phyloP scores from a whole-genome alignment of 2,113 vertebrate species.

The Pungitius pungitius region DNA sequence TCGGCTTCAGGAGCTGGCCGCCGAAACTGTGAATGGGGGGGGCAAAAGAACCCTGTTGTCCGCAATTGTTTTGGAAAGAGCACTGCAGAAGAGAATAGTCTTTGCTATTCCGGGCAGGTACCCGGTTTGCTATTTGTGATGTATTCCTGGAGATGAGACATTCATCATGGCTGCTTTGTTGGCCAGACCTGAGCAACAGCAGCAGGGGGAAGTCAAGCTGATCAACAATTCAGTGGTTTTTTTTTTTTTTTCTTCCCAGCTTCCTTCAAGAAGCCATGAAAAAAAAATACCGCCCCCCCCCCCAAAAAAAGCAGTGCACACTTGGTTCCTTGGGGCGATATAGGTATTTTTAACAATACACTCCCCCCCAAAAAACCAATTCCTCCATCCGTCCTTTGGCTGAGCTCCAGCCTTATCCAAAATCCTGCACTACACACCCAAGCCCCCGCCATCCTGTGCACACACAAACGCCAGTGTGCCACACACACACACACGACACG shows the following conservation, averaged over 20 bases:
- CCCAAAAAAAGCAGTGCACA: conserved; percentile 37
- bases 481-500: conserved; percentile 54
- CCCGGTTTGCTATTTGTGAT: conserved; percentile 76
- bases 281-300: too few species aligned
- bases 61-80: conserved; percentile 52
- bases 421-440: conserved; percentile 60
- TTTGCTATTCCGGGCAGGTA: conserved; percentile 76
- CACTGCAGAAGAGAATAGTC: conserved; percentile 60
- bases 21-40: conserved; percentile 22
- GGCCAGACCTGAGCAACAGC: conserved; percentile 73
- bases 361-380: conserved; percentile 48
- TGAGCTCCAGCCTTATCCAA: conserved; percentile 65
- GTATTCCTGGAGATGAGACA: conserved; percentile 77
- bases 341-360: conserved; percentile 74
- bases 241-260: conserved; percentile 21
- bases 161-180: conserved; percentile 73
- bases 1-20: conserved; percentile 26
- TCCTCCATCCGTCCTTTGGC: conserved; percentile 67
- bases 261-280: conserved; percentile 52
- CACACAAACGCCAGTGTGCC: conserved; percentile 52
- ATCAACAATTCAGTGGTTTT: conserved; percentile 74
- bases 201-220: conserved; percentile 69
- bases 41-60: conserved; percentile 48
- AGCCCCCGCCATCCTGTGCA: conserved; percentile 48
- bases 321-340: conserved; percentile 55